A percentile compares a stretch with the other conserved stretches of the same genome.
Evolutionary conservation across 2,113 vertebrate species (phyloP).

Genomic region (Gallinago undulata): DNA sequence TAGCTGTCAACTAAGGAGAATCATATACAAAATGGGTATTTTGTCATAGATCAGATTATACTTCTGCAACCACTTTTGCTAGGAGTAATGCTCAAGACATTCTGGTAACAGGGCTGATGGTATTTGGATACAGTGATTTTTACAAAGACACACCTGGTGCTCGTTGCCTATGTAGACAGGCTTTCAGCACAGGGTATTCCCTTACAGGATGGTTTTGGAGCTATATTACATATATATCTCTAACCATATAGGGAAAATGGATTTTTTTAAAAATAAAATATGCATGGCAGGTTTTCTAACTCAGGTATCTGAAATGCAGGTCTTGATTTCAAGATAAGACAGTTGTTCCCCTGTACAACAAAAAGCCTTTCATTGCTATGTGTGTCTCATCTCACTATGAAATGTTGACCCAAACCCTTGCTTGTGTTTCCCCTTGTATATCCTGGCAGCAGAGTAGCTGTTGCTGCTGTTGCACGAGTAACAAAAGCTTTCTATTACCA

Average conservation of each 20-base stretch:
- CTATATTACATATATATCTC: background rate
- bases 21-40: background rate
- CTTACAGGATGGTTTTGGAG: background rate
- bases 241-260: background rate
- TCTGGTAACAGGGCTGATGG: background rate
- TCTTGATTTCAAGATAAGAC: background rate
- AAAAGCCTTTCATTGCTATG: background rate
- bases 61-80: background rate
- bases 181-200: background rate
- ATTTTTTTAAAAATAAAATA: background rate
- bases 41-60: background rate
- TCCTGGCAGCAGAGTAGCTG: background rate
- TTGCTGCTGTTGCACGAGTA: background rate
- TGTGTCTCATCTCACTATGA: background rate
- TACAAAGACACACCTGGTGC: background rate
- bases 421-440: background rate
- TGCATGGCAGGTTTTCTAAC: background rate
- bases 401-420: constrained; percentile 12
- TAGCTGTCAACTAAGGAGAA: background rate
- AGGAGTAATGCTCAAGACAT: background rate
- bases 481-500: constrained; percentile 20
- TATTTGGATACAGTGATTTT: background rate
- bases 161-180: background rate
- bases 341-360: background rate
- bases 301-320: background rate